Evolutionary conservation across 2,888 invertebrate genomes (phyloP).

Genomic region (Scrobipalpa atriplicella): DNA sequence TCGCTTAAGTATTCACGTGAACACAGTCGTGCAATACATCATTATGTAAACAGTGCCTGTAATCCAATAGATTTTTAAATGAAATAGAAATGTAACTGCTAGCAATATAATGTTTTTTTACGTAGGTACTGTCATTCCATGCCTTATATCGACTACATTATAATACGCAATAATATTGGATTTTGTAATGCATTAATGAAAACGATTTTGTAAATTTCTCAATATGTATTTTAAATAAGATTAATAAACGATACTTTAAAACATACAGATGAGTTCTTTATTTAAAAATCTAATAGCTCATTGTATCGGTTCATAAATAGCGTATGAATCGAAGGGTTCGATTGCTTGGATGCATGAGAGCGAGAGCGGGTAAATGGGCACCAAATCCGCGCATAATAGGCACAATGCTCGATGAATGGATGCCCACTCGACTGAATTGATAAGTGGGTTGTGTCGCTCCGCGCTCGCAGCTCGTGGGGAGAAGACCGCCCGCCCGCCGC

Average conservation of each 20-base stretch:
- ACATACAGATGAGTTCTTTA: background rate
- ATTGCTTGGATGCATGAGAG: slow-evolving; percentile 46
- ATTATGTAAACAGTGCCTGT: slow-evolving; percentile 8
- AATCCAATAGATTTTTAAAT: background rate
- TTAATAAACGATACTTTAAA: background rate
- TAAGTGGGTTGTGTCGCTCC: slow-evolving; percentile 74
- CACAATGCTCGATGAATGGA: slow-evolving; percentile 78
- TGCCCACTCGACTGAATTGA: slow-evolving; percentile 81
- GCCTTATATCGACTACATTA: background rate
- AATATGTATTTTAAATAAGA: slow-evolving; percentile 1
- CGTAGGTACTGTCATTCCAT: background rate
- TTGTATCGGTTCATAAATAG: slow-evolving; percentile 23
- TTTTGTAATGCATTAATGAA: slow-evolving; percentile 6
- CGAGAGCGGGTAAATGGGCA: slow-evolving; percentile 65
- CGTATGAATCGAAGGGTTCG: slow-evolving; percentile 29
- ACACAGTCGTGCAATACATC: background rate
- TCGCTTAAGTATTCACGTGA: slow-evolving; percentile 1
- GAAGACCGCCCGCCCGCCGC: slow-evolving; percentile 58
- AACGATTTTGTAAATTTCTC: slow-evolving; percentile 4
- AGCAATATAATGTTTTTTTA: background rate
- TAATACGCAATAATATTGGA: background rate
- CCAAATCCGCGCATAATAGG: slow-evolving; percentile 73
- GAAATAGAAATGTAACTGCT: slow-evolving; percentile 8
- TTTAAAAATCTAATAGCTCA: background rate
- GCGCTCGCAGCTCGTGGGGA: slow-evolving; percentile 51